Conservation (phyloP, 2,797 vertebrate genomes). For the Enteromius viviparus region DNA sequence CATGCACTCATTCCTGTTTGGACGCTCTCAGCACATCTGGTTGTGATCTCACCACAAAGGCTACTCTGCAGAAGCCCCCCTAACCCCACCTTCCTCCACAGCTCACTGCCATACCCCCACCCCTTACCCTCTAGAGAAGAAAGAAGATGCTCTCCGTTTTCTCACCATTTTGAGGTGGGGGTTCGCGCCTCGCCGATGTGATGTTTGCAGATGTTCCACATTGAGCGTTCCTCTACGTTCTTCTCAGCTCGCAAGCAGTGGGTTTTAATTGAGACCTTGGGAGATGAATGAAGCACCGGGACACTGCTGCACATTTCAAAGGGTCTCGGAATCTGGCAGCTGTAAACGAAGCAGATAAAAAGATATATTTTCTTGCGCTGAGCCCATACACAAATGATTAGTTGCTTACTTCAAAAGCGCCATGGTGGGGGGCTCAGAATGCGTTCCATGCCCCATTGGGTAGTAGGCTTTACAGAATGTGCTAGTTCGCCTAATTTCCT, state of each 20-base stretch:
- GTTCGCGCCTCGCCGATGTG: conserved; percentile 14
- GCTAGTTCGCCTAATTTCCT: conserved; percentile 25
- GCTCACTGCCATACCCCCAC: conserved; percentile 66
- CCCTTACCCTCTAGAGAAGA: conserved; percentile 19
- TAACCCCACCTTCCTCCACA: conserved; percentile 43
- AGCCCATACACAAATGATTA: conserved; percentile 62
- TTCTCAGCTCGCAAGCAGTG: conserved; percentile 51
- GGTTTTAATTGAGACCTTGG: conserved; percentile 71
- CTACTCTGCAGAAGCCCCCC: conserved; percentile 70
- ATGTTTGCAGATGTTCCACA: conserved; percentile 70
- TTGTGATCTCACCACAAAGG: conserved; percentile 83
- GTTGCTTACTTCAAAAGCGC: conserved; percentile 61
- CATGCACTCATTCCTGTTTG: conserved; percentile 82
- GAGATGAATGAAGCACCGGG: conserved; percentile 65
- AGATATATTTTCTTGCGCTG: conserved; percentile 63
- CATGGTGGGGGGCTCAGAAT: conserved; percentile 41
- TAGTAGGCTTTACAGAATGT: conserved; percentile 46
- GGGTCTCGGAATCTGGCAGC: conserved; percentile 67
- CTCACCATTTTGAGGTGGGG: conserved; percentile 6
- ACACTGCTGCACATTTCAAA: conserved; percentile 65
- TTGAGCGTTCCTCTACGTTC: conserved; percentile 65
- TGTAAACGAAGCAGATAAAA: conserved; percentile 71
- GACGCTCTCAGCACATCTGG: conserved; percentile 84
- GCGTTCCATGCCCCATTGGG: conserved; percentile 23
- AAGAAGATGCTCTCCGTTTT: conserved; percentile 43